Base-by-base conservation (phyloP, 2,888 invertebrate genomes). In the Sceliomorpha sp. region DNA sequence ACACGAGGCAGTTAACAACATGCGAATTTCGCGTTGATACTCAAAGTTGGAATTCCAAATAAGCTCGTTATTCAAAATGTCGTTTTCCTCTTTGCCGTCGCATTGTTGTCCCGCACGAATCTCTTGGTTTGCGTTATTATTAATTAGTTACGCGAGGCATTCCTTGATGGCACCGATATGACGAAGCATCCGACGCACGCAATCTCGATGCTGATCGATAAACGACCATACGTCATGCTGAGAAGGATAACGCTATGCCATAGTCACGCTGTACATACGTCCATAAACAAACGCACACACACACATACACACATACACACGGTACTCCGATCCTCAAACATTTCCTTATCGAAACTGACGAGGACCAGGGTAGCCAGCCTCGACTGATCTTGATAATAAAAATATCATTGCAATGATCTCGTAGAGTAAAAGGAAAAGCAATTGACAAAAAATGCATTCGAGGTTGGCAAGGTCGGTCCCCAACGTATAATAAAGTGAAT, bases 271-370 rank as follows among this genome's bases (percentile, higher is more conserved):
- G 63, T 63, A 55, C 55, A 55, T 63, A 55, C 55, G 63, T 63
- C 55, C 55, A 55, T 63, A 55, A 63, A 63, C 63, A n/a, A n/a
- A n/a, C n/a, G n/a, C n/a, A n/a, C n/a, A n/a, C n/a, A n/a, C n/a
- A n/a, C n/a, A n/a, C n/a, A n/a, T n/a, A n/a, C n/a, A n/a, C n/a
- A 63, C 63, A 42, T 48, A 40, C 45, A 62, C 50, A 47, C 29
- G 50, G 44, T 48, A 15, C 68, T 62, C 62, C 56, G 62, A 62
- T 58, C 62, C 55, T 58, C 58, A 62, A 68, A 51, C 60, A 55
- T 68, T 68, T 58, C 62, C 56, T 60, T 68, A 62, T 50, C 50
- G 56, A 68, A 48, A 56, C 60, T 56, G 50, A 68, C 50, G 62
- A 56, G 42, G 50, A 42, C 60, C 68, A 50, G 42, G 27, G 34